Conservation (phyloP, 2,888 invertebrate species). For the Quadroppia sp. region DNA sequence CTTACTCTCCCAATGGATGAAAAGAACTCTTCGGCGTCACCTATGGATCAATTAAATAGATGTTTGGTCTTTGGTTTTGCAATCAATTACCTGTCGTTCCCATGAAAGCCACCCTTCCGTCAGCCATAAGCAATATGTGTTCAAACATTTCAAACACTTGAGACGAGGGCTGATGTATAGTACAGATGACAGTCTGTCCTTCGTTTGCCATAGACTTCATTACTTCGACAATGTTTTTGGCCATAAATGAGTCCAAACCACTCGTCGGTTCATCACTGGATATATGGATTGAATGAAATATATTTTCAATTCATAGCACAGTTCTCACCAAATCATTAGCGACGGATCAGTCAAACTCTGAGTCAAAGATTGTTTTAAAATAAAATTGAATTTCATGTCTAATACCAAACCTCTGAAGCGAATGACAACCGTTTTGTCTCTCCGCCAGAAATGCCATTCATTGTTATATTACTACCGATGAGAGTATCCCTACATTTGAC, state of each 20-base stretch:
- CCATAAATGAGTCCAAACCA: conserved; percentile 94
- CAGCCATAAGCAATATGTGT: conserved; percentile 56
- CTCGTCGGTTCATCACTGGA: conserved; percentile 87
- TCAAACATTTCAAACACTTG: conserved; percentile 57
- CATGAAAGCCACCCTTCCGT: conserved; percentile 58
- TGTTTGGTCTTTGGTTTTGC: no score
- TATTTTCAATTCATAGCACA: no score
- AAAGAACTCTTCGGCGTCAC: conserved; percentile 54
- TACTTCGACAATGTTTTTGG: conserved; percentile 81
- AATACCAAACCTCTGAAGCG: conserved; percentile 78
- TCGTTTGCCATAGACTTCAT: conserved; percentile 53
- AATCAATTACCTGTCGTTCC: conserved; percentile 49
- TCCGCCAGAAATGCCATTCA: conserved; percentile 92
- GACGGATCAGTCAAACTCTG: conserved; percentile 84
- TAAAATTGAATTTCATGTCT: background rate
- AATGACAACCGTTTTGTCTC: conserved; percentile 92
- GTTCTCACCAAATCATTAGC: conserved; percentile 67
- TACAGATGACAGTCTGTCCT: conserved; percentile 58
- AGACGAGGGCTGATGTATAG: conserved; percentile 59
- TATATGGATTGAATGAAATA: no score
- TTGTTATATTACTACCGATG: conserved; percentile 79
- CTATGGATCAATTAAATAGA: background rate
- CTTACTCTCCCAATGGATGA: conserved; percentile 48
- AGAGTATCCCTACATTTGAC: conserved; percentile 82
- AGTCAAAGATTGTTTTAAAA: background rate